These are phyloP conservation scores for Thunnus maccoyii DNA, from an alignment of 2,113 vertebrate species.

Conservation along the genomic window DNA sequence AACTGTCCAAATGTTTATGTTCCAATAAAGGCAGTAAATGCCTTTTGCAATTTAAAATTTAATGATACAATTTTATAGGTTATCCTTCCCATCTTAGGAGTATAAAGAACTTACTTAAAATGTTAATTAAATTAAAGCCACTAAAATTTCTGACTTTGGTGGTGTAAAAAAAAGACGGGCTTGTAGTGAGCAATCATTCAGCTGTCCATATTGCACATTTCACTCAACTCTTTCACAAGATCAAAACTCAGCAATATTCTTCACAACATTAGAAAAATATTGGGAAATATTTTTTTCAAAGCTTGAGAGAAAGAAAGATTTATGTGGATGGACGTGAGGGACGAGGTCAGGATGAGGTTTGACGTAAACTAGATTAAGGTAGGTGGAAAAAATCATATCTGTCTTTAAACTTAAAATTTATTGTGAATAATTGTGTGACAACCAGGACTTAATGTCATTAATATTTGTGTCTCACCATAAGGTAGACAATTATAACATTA, in stretches of 20 bases:
- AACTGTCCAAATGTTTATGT: slow-evolving; percentile 45
- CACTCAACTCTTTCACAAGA: too few species aligned
- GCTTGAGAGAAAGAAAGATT: not conserved
- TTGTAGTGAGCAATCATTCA: not conserved
- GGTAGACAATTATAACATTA: too few species aligned
- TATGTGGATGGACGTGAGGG: not conserved
- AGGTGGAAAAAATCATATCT: too few species aligned
- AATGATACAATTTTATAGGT: slow-evolving; percentile 26
- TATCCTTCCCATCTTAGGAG: slow-evolving; percentile 1
- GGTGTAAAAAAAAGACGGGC: not conserved
- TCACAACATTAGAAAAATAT: not conserved
- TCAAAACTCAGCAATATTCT: not conserved
- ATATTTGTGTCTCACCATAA: too few species aligned
- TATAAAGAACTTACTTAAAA: slow-evolving; percentile 14
- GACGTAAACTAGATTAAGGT: too few species aligned
- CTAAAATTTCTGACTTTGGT: not conserved
- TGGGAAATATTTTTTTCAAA: not conserved
- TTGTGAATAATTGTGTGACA: too few species aligned
- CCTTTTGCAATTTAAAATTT: slow-evolving; percentile 36
- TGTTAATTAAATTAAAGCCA: slow-evolving; percentile 28
- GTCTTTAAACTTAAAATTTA: too few species aligned
- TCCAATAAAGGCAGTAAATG: slow-evolving; percentile 31
- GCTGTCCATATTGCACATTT: not conserved
- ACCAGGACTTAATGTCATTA: too few species aligned
- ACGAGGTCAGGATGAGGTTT: too few species aligned